Conservation (phyloP, 2,888 invertebrate genomes). For the Keiferia lycopersicella region DNA sequence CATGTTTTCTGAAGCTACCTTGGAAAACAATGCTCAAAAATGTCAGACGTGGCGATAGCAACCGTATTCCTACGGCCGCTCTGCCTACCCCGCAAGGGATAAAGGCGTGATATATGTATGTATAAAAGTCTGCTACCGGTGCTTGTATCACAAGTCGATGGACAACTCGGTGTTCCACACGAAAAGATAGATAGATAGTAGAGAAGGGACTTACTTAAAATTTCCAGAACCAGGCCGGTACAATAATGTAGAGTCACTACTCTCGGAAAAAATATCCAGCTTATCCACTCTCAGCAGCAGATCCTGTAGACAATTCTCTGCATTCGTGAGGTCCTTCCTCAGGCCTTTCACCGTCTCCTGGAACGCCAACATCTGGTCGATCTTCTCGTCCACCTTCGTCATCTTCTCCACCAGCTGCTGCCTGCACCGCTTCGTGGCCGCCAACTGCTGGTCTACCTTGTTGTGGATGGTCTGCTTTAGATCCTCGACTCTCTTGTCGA, state of each 20-base stretch:
- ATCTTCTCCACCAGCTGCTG: slow-evolving; percentile 53
- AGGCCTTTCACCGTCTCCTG: slow-evolving; percentile 51
- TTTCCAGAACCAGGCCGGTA: neutral
- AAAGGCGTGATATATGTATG: too few species aligned
- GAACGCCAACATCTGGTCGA: slow-evolving; percentile 57
- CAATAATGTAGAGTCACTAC: slow-evolving; percentile 33
- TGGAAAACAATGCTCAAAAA: too few species aligned
- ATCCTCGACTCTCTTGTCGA: slow-evolving; percentile 60
- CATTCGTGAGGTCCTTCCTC: slow-evolving; percentile 46
- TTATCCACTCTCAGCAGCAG: slow-evolving; percentile 51
- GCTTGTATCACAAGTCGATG: too few species aligned
- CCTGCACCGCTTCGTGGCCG: slow-evolving; percentile 47
- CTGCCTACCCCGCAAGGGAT: too few species aligned
- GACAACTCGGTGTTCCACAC: too few species aligned
- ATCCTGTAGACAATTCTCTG: slow-evolving; percentile 44
- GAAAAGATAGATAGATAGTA: too few species aligned
- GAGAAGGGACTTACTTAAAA: neutral
- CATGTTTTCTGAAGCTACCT: too few species aligned
- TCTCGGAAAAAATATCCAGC: slow-evolving; percentile 42
- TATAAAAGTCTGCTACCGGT: too few species aligned
- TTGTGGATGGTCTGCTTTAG: slow-evolving; percentile 52
- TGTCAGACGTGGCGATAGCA: too few species aligned
- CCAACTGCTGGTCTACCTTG: slow-evolving; percentile 43
- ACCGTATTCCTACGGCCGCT: too few species aligned
- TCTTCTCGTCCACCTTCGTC: slow-evolving; percentile 58